Percentiles rank a stretch among this genome's conserved stretches.
These are phyloP conservation scores for Pyrrhia umbra DNA, from an alignment of 2,888 invertebrate species.

Conservation along the genomic window DNA sequence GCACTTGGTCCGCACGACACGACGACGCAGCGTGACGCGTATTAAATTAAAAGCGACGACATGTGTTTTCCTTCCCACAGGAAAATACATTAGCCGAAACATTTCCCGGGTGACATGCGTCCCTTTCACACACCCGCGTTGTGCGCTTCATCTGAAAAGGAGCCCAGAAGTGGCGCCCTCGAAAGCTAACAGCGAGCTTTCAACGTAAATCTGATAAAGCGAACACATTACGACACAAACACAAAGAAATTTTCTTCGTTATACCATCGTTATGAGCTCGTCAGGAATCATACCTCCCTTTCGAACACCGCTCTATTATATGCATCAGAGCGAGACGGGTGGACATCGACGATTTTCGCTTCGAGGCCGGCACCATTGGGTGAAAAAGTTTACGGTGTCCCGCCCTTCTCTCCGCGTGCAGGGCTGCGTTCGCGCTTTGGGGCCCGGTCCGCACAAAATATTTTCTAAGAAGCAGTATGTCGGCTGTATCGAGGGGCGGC, in stretches of 20 bases:
- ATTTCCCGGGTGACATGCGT: constrained; percentile 80
- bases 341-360: constrained; percentile 57
- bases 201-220: constrained; percentile 90
- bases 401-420: constrained; percentile 81
- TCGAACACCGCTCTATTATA: constrained; percentile 46
- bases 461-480: constrained; percentile 88
- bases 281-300: constrained; percentile 65
- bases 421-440: constrained; percentile 86
- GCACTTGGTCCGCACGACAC: constrained; percentile 73
- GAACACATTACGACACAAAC: constrained; percentile 87
- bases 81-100: constrained; percentile 89
- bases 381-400: constrained; percentile 83
- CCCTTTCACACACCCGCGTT: constrained; percentile 68
- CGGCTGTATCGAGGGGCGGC: constrained; percentile 87
- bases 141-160: constrained; percentile 66
- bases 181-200: constrained; percentile 88
- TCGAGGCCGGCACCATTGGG: constrained; percentile 78
- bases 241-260: constrained; percentile 87
- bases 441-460: constrained; percentile 76
- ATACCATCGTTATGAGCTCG: constrained; percentile 70
- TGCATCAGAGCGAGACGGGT: constrained; percentile 71
- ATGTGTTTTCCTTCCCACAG: constrained; percentile 90
- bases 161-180: constrained; percentile 80
- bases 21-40: constrained; percentile 87
- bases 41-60: constrained; percentile 90